These are phyloP conservation scores for Petrosia ficiformis DNA, from an alignment of 37 sponge, comb jelly and placozoan genomes.

Conservation along the genomic window DNA sequence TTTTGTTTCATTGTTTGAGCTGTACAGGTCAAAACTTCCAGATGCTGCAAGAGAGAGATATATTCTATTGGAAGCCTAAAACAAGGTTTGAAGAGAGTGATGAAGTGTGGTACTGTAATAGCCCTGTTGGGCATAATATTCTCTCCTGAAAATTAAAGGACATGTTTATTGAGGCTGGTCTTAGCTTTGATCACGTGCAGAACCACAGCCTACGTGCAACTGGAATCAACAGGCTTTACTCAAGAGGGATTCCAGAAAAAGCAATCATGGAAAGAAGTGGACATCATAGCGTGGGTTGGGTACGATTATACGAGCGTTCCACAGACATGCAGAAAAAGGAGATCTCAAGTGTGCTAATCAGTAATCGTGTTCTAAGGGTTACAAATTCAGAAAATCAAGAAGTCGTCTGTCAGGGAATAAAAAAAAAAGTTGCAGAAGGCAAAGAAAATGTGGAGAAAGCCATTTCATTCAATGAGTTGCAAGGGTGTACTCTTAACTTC, in stretches of 20 bases:
- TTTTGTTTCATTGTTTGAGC: conserved; percentile 1
- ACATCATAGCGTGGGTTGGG: neutral
- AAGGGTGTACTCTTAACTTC: too few species aligned
- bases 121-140: neutral
- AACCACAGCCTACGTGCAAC: neutral
- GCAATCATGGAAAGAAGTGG: too few species aligned
- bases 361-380: too few species aligned
- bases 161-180: neutral
- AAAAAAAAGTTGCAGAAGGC: too few species aligned
- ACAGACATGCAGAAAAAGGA: neutral
- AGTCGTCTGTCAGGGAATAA: too few species aligned
- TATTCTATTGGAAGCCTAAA: too few species aligned
- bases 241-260: neutral
- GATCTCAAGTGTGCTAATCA: too few species aligned
- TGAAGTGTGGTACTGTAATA: neutral
- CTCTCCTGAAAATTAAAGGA: neutral
- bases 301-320: neutral
- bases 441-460: too few species aligned
- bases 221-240: neutral
- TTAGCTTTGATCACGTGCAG: neutral
- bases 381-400: too few species aligned
- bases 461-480: too few species aligned
- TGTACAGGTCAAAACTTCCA: neutral
- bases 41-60: neutral
- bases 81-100: neutral